Base-by-base conservation (phyloP, 2,797 vertebrate genomes). In the Threskiornis aethiopicus region DNA sequence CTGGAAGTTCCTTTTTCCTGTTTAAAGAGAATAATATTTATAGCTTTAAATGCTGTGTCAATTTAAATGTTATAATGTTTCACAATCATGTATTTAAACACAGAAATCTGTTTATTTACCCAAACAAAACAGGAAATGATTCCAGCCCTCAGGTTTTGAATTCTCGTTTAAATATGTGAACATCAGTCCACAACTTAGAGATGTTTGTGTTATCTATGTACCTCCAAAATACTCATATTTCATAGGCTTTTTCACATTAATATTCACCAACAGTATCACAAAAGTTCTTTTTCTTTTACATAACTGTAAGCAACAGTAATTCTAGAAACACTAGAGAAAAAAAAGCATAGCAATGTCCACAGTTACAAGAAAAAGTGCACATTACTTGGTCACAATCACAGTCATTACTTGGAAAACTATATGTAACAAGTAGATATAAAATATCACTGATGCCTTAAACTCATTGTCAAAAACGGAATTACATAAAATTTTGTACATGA, bases 261-360 rank as follows among this genome's bases (percentile, higher is more conserved):
- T 98, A 98, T 98, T 98, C 98, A 99, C 98, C 98, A 98, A 99
- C 98, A 98, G 98, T 99, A 98, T 98, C 98, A 99, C 98, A 98
- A 98, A 98, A 98, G 96, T 97, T 98, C 87, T 97, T 97, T 97
- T 97, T 98, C 97, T 98, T 98, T 97, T 98, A 98, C 96, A 44
- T 97, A 98, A 98, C 96, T 98, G 98, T 98, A 98, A 98, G 98
- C 98, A 98, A 98, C 98, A 98, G 95, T 98, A 98, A 98, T 98
- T 97, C 98, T 98, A 99, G 98, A 98, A 98, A 98, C 98, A 98
- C 98, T 98, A 98, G 98, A 98, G 98, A 94, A 98, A 97, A 98
- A 98, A 98, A 98, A 98, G 98, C 98, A 98, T 98, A 98, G 98
- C 98, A 98, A 98, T 98, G 98, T 98, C 98, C 98, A 99, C 98